Evolutionary conservation across 2,888 invertebrate species (phyloP).

Genomic region (Zygothrica quintamaculata): DNA sequence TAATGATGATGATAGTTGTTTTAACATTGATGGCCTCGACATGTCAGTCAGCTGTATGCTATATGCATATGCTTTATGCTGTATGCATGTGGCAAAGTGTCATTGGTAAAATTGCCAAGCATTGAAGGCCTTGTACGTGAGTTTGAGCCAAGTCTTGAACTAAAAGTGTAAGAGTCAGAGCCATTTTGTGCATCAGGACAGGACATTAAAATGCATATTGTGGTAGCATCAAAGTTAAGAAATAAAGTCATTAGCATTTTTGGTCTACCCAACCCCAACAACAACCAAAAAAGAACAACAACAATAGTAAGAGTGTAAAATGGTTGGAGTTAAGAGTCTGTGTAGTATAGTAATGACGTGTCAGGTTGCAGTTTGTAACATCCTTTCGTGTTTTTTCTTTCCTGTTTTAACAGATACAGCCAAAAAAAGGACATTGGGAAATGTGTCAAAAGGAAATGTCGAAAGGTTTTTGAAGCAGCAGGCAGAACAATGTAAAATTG

Average conservation of each 20-base stretch:
- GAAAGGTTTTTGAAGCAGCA: slow-evolving; percentile 41
- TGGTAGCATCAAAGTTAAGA: slow-evolving; percentile 60
- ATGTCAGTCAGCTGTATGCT: slow-evolving; percentile 45
- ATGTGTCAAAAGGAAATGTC: slow-evolving; percentile 63
- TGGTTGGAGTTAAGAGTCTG: too few species aligned
- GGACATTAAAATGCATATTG: slow-evolving; percentile 77
- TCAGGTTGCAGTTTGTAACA: slow-evolving; percentile 38
- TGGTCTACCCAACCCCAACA: slow-evolving; percentile 59
- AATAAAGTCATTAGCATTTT: slow-evolving; percentile 78
- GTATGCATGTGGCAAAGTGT: slow-evolving; percentile 57
- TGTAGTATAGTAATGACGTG: slow-evolving; percentile 40
- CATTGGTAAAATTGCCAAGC: slow-evolving; percentile 57
- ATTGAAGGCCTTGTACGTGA: slow-evolving; percentile 46
- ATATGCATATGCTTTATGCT: slow-evolving; percentile 45
- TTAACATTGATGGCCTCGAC: slow-evolving; percentile 51
- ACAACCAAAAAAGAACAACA: too few species aligned
- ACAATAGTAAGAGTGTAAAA: neutral
- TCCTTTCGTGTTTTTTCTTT: too few species aligned
- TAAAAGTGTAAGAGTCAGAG: slow-evolving; percentile 3
- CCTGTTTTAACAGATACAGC: slow-evolving; percentile 33
- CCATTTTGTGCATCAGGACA: slow-evolving; percentile 47
- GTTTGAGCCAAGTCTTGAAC: slow-evolving; percentile 8
- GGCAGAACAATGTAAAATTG: too few species aligned
- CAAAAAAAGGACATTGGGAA: slow-evolving; percentile 52
- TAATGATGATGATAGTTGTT: slow-evolving; percentile 39